These are phyloP conservation scores for Mamestra configurata DNA, from an alignment of 1,140 invertebrate species.

Conservation along the genomic window DNA sequence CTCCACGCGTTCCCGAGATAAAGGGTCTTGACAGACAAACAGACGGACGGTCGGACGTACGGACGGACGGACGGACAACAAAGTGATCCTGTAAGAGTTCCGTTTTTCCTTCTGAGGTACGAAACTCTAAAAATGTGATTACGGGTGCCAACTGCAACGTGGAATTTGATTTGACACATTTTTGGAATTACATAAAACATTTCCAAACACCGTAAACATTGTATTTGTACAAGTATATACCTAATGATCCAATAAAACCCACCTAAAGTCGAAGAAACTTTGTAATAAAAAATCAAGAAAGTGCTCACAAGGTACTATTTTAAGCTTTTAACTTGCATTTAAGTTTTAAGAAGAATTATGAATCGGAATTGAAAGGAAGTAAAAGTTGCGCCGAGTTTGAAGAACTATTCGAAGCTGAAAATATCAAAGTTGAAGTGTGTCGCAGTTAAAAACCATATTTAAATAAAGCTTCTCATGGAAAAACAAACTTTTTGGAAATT, in stretches of 20 bases:
- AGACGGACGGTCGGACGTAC: too few species aligned
- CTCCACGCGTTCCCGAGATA: too few species aligned
- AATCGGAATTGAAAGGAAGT: slow-evolving; percentile 75
- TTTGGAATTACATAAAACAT: too few species aligned
- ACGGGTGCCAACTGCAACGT: too few species aligned
- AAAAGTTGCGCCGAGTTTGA: slow-evolving; percentile 70
- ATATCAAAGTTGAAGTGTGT: slow-evolving; percentile 42
- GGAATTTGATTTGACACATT: too few species aligned
- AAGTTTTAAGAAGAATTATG: slow-evolving; percentile 78
- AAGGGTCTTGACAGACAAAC: too few species aligned
- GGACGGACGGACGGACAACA: too few species aligned
- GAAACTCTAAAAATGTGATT: too few species aligned
- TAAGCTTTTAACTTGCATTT: slow-evolving; percentile 80
- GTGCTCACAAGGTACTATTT: slow-evolving; percentile 73
- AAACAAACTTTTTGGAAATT: neutral
- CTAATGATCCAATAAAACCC: neutral
- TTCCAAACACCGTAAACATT: too few species aligned
- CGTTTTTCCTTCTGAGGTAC: too few species aligned
- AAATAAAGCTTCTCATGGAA: slow-evolving; percentile 7
- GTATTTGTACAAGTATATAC: too few species aligned
- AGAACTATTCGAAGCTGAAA: slow-evolving; percentile 45
- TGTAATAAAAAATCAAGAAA: slow-evolving; percentile 58
- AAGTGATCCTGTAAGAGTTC: too few species aligned
- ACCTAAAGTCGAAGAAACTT: slow-evolving; percentile 29
- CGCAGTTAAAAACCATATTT: slow-evolving; percentile 27